Conservation (phyloP, 1,140 invertebrate genomes). For the Drosophila grimshawi region DNA sequence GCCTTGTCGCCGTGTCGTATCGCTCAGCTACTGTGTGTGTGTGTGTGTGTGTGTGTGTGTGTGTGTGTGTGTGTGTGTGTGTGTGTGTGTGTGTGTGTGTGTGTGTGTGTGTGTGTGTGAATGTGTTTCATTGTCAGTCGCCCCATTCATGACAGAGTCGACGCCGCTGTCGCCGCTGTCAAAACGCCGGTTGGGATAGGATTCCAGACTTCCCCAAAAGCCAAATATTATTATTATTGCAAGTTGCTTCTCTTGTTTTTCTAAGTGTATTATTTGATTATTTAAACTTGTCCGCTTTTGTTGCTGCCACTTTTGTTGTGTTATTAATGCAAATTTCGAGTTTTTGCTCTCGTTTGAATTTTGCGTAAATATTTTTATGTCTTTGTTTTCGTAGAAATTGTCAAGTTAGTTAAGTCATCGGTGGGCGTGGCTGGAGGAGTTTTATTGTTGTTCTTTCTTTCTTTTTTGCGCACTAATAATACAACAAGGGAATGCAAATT, state of each 20-base stretch:
- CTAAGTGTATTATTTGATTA: slow-evolving; percentile 44
- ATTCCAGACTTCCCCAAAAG: slow-evolving; percentile 43
- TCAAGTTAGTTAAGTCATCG: slow-evolving; percentile 17
- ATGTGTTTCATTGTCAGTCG: slow-evolving; percentile 76
- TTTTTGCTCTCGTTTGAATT: too few relatives aligned
- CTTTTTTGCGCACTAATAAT: slow-evolving; percentile 20
- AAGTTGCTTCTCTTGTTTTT: slow-evolving; percentile 5
- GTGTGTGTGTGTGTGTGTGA: slow-evolving; percentile 27
- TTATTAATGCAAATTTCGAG: slow-evolving; percentile 24
- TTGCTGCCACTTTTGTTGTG: neutral
- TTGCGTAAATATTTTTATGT: neutral
- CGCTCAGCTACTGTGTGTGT: neutral
- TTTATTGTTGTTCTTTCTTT: neutral
- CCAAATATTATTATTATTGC: slow-evolving; percentile 11
- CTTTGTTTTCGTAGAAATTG: slow-evolving; percentile 10
- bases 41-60: slow-evolving; percentile 6
- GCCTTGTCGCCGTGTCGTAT: slow-evolving; percentile 56
- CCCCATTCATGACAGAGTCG: slow-evolving; percentile 69
- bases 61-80: slow-evolving; percentile 51
- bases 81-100: slow-evolving; percentile 6
- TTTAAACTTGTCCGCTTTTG: slow-evolving; percentile 23
- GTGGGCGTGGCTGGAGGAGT: slow-evolving; percentile 6
- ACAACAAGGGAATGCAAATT: neutral
- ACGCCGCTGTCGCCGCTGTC: slow-evolving; percentile 38
- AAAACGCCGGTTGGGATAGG: slow-evolving; percentile 80